Evolutionary conservation across 2,113 vertebrate species (phyloP).

Genomic region (Galbula dea): DNA sequence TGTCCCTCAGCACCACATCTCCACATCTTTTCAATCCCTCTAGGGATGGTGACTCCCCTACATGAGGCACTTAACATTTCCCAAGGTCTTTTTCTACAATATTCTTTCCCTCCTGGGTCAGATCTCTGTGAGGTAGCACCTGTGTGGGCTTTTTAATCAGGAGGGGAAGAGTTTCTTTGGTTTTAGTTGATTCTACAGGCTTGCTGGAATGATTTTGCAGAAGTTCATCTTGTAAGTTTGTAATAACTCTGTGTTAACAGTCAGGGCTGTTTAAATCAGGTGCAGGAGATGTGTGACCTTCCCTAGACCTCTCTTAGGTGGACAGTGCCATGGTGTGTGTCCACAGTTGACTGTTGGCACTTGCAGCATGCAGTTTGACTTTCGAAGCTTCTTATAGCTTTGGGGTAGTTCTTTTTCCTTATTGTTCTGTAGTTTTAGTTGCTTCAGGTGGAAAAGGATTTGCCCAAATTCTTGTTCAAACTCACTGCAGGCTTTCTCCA

Average conservation of each 20-base stretch:
- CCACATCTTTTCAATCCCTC: too few species aligned
- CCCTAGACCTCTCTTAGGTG: background rate
- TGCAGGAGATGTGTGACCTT: background rate
- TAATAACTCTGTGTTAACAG: background rate
- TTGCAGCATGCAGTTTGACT: background rate
- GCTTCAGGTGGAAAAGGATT: background rate
- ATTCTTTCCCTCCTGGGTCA: background rate
- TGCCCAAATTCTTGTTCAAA: background rate
- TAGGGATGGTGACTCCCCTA: too few species aligned
- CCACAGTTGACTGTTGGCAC: background rate
- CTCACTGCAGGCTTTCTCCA: background rate
- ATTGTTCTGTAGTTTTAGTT: background rate
- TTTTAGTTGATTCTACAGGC: background rate
- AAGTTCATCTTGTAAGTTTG: background rate
- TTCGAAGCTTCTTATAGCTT: background rate
- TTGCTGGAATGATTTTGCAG: background rate
- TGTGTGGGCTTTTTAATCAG: background rate
- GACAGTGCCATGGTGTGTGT: background rate
- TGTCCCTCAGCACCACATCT: too few species aligned
- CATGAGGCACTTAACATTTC: too few species aligned
- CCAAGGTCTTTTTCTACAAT: background rate
- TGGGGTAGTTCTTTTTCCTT: background rate
- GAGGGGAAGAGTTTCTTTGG: background rate
- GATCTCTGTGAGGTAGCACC: background rate
- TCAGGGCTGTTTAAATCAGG: background rate